Conservation (phyloP, 1,140 invertebrate genomes). For the Gryon sp. region DNA sequence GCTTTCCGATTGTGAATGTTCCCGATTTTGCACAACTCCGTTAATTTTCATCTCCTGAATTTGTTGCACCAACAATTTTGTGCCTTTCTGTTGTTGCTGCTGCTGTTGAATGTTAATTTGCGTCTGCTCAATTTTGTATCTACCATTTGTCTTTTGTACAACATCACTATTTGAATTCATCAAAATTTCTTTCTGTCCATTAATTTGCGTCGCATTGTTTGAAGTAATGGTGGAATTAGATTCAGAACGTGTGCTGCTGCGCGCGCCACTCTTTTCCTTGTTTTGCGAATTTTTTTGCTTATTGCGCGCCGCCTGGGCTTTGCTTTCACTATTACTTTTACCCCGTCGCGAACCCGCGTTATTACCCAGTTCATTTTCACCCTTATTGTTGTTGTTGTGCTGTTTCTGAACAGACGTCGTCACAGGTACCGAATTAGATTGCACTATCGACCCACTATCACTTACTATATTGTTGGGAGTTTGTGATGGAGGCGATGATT, state of each 20-base stretch:
- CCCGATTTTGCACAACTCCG: slow-evolving; percentile 66
- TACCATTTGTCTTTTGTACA: slow-evolving; percentile 70
- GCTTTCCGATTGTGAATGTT: slow-evolving; percentile 70
- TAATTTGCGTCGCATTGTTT: slow-evolving; percentile 61
- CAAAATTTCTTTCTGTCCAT: slow-evolving; percentile 71
- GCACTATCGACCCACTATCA: slow-evolving; percentile 67
- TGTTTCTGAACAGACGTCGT: slow-evolving; percentile 43
- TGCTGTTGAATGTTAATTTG: too few relatives aligned
- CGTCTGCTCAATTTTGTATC: slow-evolving; percentile 68
- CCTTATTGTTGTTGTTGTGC: slow-evolving; percentile 75
- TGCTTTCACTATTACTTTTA: slow-evolving; percentile 78
- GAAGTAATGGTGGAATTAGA: slow-evolving; percentile 67
- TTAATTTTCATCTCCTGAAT: slow-evolving; percentile 75
- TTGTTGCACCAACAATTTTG: slow-evolving; percentile 68
- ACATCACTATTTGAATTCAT: slow-evolving; percentile 67
- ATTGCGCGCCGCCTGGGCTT: slow-evolving; percentile 76
- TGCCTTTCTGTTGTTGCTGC: slow-evolving; percentile 59
- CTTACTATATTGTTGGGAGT: slow-evolving; percentile 66
- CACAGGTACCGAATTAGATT: slow-evolving; percentile 65
- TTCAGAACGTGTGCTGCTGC: slow-evolving; percentile 72
- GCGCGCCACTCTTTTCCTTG: slow-evolving; percentile 74
- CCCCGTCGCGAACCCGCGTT: slow-evolving; percentile 70
- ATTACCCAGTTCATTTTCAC: slow-evolving; percentile 67
- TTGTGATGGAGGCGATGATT: slow-evolving; percentile 70
- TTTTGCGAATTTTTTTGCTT: slow-evolving; percentile 79